Evolutionary conservation across 2,113 vertebrate species (phyloP).

Genomic region (Pangasianodon hypophthalmus): DNA sequence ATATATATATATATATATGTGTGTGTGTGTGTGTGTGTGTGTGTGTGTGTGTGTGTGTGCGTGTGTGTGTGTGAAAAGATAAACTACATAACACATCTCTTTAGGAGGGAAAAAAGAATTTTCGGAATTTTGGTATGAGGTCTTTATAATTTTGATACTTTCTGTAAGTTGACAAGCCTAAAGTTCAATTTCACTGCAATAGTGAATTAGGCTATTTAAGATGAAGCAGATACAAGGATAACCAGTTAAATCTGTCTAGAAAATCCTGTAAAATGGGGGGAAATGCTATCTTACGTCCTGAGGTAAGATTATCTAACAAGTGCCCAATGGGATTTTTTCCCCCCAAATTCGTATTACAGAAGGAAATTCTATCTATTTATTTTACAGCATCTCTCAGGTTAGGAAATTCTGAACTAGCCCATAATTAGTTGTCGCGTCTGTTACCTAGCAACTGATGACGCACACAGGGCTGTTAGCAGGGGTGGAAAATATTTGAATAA

Average conservation of each 20-base stretch:
- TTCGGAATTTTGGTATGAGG: too few species aligned
- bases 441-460: neutral
- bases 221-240: neutral
- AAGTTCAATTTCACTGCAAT: neutral
- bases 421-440: neutral
- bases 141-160: neutral
- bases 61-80: too few species aligned
- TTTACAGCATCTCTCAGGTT: neutral
- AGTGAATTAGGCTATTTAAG: neutral
- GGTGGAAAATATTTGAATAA: neutral
- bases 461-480: neutral
- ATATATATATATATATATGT: too few species aligned
- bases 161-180: neutral
- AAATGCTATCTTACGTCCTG: neutral
- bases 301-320: neutral
- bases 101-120: too few species aligned
- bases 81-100: too few species aligned
- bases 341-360: neutral
- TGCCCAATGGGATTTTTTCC: neutral
- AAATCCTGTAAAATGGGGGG: neutral
- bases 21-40: too few species aligned
- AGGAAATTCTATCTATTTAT: neutral
- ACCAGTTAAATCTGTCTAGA: neutral
- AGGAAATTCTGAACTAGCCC: neutral
- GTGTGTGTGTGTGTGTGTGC: too few species aligned